Evolutionary conservation across 92 coral and sea anemone genomes (phyloP).

Genomic region (Zoanthus sociatus): DNA sequence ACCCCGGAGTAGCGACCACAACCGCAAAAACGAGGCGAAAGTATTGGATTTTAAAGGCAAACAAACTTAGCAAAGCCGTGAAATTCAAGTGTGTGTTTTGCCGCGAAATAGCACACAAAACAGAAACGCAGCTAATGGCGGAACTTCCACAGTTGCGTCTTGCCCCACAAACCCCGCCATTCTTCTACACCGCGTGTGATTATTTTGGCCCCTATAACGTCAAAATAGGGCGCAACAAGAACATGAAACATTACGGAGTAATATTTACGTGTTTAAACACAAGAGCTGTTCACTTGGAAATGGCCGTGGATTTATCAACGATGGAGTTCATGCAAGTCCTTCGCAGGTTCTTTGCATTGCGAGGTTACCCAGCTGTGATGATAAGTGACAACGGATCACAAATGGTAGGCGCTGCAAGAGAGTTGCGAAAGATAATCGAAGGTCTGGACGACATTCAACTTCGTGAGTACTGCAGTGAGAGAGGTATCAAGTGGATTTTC

Average conservation of each 20-base stretch:
- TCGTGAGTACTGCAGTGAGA: neutral
- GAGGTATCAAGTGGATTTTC: slow-evolving; percentile 71
- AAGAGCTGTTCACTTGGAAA: neutral
- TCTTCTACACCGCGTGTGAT: neutral
- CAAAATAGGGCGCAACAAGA: neutral
- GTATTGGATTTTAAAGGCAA: no score
- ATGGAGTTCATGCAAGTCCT: slow-evolving; percentile 59
- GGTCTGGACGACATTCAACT: neutral
- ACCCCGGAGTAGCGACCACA: no score
- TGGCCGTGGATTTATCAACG: slow-evolving; percentile 1
- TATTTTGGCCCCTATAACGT: neutral
- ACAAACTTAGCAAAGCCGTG: no score
- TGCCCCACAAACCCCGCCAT: neutral
- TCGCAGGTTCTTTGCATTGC: slow-evolving; percentile 3
- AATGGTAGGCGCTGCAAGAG: neutral
- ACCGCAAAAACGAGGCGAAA: no score
- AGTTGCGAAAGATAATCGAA: neutral
- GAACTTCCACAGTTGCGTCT: no score
- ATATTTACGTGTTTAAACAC: no score
- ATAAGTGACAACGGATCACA: slow-evolving; percentile 11
- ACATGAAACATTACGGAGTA: no score
- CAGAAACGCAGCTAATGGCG: neutral
- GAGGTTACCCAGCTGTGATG: slow-evolving; percentile 4
- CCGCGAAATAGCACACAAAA: neutral
- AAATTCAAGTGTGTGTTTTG: no score